Conservation (phyloP, 2,797 vertebrate species). For the Rhinophrynus dorsalis region DNA sequence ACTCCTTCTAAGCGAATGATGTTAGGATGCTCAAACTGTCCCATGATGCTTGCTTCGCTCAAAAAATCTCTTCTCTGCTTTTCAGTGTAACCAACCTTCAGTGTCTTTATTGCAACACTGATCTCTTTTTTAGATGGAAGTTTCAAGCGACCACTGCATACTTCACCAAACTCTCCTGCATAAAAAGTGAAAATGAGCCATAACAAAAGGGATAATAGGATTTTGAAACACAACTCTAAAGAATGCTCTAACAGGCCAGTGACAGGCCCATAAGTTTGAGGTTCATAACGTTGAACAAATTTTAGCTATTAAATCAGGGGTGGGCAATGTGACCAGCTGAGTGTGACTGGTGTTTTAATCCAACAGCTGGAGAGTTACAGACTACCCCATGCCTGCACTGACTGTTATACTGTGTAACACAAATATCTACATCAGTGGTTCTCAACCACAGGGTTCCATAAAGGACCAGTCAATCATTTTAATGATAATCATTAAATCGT, state of each 20-base stretch:
- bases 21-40: slow-evolving; percentile 96
- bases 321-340: no score
- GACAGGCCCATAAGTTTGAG: neutral
- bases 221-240: neutral
- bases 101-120: slow-evolving; percentile 95
- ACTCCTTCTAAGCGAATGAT: slow-evolving; percentile 78
- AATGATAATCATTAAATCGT: no score
- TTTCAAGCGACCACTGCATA: slow-evolving; percentile 92
- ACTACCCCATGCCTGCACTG: no score
- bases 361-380: no score
- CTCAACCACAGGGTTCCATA: no score
- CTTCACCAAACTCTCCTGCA: slow-evolving; percentile 94
- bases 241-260: neutral
- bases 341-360: no score
- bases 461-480: no score
- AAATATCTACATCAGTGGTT: no score
- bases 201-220: neutral
- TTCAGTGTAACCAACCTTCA: slow-evolving; percentile 95
- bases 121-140: slow-evolving; percentile 96
- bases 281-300: neutral
- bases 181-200: neutral
- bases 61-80: slow-evolving; percentile 95
- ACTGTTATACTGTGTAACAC: no score
- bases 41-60: slow-evolving; percentile 97
- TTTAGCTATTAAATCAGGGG: no score